Evolutionary conservation across 2,888 invertebrate species (phyloP).

Genomic region (Biston stratarius): DNA sequence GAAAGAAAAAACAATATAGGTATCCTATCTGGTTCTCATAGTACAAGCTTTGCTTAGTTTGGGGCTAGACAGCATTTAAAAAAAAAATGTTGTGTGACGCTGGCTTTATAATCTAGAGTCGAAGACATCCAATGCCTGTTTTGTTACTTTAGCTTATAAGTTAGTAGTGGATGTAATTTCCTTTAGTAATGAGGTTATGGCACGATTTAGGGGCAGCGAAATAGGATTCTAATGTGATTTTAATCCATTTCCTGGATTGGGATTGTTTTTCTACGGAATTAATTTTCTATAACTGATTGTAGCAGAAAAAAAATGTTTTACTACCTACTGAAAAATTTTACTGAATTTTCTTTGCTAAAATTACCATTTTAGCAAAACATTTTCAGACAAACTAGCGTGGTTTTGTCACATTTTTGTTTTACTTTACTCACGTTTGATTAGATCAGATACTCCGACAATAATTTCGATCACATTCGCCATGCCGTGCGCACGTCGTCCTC

Average conservation of each 20-base stretch:
- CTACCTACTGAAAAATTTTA: too few relatives aligned
- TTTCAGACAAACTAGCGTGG: too few relatives aligned
- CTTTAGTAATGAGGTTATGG: slow-evolving; percentile 60
- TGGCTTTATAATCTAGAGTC: neutral
- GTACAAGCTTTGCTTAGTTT: too few relatives aligned
- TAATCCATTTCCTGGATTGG: slow-evolving; percentile 53
- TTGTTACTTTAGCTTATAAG: slow-evolving; percentile 50
- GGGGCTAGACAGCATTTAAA: too few relatives aligned
- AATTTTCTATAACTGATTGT: slow-evolving; percentile 25
- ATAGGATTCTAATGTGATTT: slow-evolving; percentile 56
- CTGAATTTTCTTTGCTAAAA: neutral
- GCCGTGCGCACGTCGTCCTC: too few relatives aligned
- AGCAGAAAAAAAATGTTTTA: neutral
- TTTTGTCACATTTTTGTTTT: too few relatives aligned
- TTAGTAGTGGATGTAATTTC: slow-evolving; percentile 34
- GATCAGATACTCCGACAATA: neutral
- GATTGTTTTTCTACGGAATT: slow-evolving; percentile 52
- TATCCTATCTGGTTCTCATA: too few relatives aligned
- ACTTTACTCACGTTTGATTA: too few relatives aligned
- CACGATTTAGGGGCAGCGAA: slow-evolving; percentile 59
- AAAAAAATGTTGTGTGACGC: neutral
- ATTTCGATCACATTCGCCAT: too few relatives aligned
- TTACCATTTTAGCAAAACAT: neutral
- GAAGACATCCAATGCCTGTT: slow-evolving; percentile 19
- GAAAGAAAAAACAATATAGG: too few relatives aligned